Conservation (phyloP, 2,797 vertebrate species). For the Lithobates sylvaticus region DNA sequence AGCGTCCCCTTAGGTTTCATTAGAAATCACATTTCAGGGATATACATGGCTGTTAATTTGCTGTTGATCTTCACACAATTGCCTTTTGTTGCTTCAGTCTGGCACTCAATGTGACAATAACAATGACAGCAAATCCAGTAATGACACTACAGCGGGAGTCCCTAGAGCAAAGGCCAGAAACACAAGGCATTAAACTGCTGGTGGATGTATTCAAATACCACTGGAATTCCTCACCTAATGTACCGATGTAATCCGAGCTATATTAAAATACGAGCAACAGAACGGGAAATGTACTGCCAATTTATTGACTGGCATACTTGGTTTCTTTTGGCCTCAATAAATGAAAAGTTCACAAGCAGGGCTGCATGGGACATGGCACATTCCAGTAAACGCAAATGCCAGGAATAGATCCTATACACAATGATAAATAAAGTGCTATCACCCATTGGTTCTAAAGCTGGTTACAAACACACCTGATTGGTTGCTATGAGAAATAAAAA, state of each 20-base stretch:
- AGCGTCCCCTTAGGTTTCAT: conserved; percentile 51
- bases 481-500: too few species aligned
- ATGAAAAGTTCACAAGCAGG: too few species aligned
- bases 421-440: too few species aligned
- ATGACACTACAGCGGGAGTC: conserved; percentile 53
- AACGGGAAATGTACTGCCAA: not conserved
- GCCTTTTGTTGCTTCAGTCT: conserved; percentile 50
- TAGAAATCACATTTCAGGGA: conserved; percentile 48
- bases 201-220: conserved; percentile 11
- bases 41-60: conserved; percentile 53
- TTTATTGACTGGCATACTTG: not conserved
- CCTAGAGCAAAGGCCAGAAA: conserved; percentile 30
- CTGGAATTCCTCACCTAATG: conserved; percentile 14
- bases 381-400: too few species aligned
- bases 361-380: too few species aligned
- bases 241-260: not conserved
- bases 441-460: too few species aligned
- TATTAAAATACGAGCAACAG: not conserved
- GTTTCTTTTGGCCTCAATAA: too few species aligned
- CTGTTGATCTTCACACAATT: conserved; percentile 58
- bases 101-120: conserved; percentile 53
- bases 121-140: conserved; percentile 57
- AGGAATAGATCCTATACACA: too few species aligned
- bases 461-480: too few species aligned
- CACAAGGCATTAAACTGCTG: conserved; percentile 13